Base-by-base conservation (phyloP, 2,797 vertebrate species). In the Perodicticus potto region DNA sequence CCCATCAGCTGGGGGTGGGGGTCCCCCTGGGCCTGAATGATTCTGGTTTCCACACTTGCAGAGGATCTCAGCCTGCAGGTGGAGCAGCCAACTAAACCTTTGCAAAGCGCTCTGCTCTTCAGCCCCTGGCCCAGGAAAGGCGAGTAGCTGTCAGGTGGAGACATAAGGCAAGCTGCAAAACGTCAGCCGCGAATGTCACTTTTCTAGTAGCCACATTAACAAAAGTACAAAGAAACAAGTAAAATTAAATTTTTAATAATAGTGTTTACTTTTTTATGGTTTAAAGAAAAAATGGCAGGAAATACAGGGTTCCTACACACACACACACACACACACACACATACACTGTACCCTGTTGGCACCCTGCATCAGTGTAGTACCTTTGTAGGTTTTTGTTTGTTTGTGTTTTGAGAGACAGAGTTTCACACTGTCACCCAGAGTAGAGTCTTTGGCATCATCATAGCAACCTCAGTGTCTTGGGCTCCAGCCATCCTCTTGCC, bases 101-200 rank as follows among this genome's bases (percentile, higher is more conserved):
- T 49, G 53, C 45, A 49, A n/a, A 23, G 7, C 37, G 43, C 13
- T 45, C 37, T 19, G 12, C 10, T 55, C 32, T 34, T 13, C 55
- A 81, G 59, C 67, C 32, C 34, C 87, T 34, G 57, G 23, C 37
- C 37, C 2, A 29, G 22, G 20, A 2, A 14, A 16, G 11, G 20
- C 3, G 12, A 14, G 37, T 27, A 29, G 23, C 29, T n/a, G 10
- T 4, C 69, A 17, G 0, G 0, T 9, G 40, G 11, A 70, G 55
- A 63, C 2, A 16, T 27, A 81, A 45, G 1, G 32, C 37, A 84
- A 40, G 78, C 40, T 59, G 32, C 59, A n/a, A 43, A n/a, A 29
- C 0, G 13, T 7, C 86, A 53, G n/a, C 3, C 29, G 40, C 5
- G 5, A 1, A 11, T 0, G 6, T 32, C 13, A 7, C 16, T 74